Percentiles rank a stretch among this genome's conserved stretches.
phyloP scores from a whole-genome alignment of 2,888 invertebrate genomes.

The Malachius bipustulatus region DNA sequence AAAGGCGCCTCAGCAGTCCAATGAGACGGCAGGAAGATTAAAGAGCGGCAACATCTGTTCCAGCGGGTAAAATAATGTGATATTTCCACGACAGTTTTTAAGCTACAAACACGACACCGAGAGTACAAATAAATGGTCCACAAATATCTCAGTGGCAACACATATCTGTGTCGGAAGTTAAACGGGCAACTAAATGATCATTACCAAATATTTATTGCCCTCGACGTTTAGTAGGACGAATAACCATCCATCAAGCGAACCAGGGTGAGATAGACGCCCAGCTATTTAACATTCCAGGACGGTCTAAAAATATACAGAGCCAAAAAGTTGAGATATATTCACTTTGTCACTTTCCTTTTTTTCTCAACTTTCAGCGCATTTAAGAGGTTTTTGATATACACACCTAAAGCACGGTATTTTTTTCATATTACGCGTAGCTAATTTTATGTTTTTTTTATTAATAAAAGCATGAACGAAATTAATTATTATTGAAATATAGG shows the following conservation, averaged over 20 bases:
- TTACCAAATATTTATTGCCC: constrained; percentile 37
- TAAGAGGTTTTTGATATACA: too few species aligned
- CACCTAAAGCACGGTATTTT: too few species aligned
- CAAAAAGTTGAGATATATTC: too few species aligned
- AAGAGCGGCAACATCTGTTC: constrained; percentile 29
- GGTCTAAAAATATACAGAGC: too few species aligned
- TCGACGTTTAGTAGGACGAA: constrained; percentile 32
- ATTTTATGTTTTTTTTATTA: too few species aligned
- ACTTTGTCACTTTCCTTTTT: too few species aligned
- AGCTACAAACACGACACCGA: constrained; percentile 24
- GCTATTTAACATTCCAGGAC: constrained; percentile 31
- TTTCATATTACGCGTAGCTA: too few species aligned
- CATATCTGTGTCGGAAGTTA: constrained; percentile 36
- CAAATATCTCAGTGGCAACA: constrained; percentile 30
- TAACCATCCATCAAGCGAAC: constrained; percentile 33
- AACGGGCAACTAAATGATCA: constrained; percentile 37
- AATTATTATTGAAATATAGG: too few species aligned
- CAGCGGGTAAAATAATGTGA: constrained; percentile 16
- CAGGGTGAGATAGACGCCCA: constrained; percentile 24
- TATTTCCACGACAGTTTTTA: constrained; percentile 27
- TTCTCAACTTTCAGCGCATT: too few species aligned
- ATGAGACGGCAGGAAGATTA: too few species aligned
- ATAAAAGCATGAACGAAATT: too few species aligned
- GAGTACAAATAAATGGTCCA: constrained; percentile 29
- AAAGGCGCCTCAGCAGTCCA: too few species aligned